Base-by-base conservation (phyloP, 2,888 invertebrate genomes). In the Ormyrus labotus region DNA sequence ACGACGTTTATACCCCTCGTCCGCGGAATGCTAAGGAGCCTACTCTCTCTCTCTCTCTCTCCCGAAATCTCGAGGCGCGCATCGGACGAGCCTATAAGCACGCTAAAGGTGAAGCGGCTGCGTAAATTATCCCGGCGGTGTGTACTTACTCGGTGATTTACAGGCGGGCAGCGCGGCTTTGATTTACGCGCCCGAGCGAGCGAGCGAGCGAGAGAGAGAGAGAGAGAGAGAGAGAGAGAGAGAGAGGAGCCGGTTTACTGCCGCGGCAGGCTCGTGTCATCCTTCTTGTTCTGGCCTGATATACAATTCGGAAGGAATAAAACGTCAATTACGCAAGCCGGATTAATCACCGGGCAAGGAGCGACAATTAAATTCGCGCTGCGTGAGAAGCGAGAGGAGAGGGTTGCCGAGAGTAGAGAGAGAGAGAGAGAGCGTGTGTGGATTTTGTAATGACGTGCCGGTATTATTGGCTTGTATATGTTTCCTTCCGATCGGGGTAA, bases 81-180 rank as follows among this genome's bases (percentile, higher is more conserved):
- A 75, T 75, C 74, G 64, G 2, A 45, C 58, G 78, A 65, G 34
- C 71, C 48, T 58, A 79, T 74, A 73, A 79, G 64, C 74, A 9
- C 57, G 76, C 78, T 79, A 79, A 82, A 82, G 81, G 73, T 79
- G 79, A 81, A 82, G 76, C 82, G 80, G 80, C 88, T 90, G 89
- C 88, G 90, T 90, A 90, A 90, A 90, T 90, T 90, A 90, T 90
- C 89, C 84, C 84, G 80, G 84, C 85, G 87, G 88, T 90, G 89
- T 90, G 89, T 90, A 90, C 89, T 90, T 90, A 89, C 88, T 85
- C 81, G 85, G 86, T 90, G 90, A 90, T 90, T 90, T 90, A 90
- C 90, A 88, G 87, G 88, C 88, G 86, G 86, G 85, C 88, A 87
- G 86, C 87, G 88, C 86, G 86, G 87, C 84, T 87, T 89, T 90